Evolutionary conservation across 2,888 invertebrate genomes (phyloP), one percentile per base, ranked within the genome.

Genomic region (Diogma glabrata): DNA sequence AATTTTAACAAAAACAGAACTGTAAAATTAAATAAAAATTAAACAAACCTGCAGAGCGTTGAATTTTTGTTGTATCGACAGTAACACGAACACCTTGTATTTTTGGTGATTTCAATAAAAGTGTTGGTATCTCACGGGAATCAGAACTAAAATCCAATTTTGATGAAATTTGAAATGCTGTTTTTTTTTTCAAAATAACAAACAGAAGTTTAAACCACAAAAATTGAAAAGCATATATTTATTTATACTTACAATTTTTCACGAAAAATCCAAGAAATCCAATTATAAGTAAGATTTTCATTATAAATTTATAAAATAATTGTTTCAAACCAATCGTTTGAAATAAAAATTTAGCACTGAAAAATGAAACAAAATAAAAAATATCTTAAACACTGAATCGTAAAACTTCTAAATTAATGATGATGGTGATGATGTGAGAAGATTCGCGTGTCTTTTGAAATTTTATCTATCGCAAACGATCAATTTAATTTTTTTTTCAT

Each of bases 1-100:
- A n/a, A n/a, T n/a, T n/a, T n/a, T n/a, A n/a, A n/a, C n/a, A n/a
- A n/a, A n/a, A n/a, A n/a, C n/a, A n/a, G n/a, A n/a, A 22, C n/a
- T 22, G 14, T 26, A 46, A 16, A 40, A 5, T 17, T 7, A 17
- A 17, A 40, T 5, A 40, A 36, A 40, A 57, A n/a, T n/a, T n/a
- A n/a, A 58, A 58, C 58, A 55, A 57, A 69, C 68, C 68, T 62
- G 67, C 64, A 36, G 67, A 62, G 53, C 40, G 49, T 47, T 66
- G 65, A 22, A 63, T 60, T 58, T 69, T 64, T 19, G 69, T 65
- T 14, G 71, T 69, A 55, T 70, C 71, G 50, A 70, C 70, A 10
- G 70, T 69, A 14, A 70, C 69, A 30, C 70, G 66, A 46, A 70
- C 67, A 22, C 70, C 71, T 54, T 70, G 69, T 55, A 70, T 70